Percentiles rank a stretch among this genome's conserved stretches.
phyloP scores from a whole-genome alignment of 2,113 vertebrate genomes.

The Rallus limicola region DNA sequence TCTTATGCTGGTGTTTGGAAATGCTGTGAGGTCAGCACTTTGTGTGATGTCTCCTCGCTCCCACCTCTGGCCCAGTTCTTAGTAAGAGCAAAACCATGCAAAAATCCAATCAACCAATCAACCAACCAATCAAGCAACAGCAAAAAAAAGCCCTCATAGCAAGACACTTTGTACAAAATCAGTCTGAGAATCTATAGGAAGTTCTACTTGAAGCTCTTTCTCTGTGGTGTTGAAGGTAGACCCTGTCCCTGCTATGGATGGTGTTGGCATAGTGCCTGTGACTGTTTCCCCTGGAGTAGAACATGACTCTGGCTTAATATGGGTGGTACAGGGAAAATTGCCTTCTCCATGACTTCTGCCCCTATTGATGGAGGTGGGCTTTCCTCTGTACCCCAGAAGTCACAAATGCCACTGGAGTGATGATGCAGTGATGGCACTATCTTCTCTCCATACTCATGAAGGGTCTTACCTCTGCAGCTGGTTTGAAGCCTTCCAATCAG shows the following conservation, averaged over 20 bases:
- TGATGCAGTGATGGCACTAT: background rate
- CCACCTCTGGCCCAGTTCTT: background rate
- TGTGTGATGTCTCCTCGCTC: background rate
- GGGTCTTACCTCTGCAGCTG: background rate
- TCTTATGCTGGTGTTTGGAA: background rate
- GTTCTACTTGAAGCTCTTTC: background rate
- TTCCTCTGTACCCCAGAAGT: background rate
- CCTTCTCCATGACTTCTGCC: background rate
- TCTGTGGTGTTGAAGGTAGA: background rate
- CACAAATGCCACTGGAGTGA: background rate
- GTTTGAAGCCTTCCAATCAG: background rate
- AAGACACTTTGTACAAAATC: background rate
- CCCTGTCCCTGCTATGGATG: background rate
- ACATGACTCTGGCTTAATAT: background rate
- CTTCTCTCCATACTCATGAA: background rate
- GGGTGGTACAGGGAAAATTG: fast-evolving
- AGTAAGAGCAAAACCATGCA: background rate
- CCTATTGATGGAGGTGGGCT: background rate
- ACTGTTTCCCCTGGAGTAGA: background rate
- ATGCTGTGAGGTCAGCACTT: background rate
- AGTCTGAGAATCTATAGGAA: background rate
- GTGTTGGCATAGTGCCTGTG: background rate
- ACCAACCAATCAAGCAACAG: background rate
- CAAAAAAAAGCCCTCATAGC: background rate
- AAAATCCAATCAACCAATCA: background rate